Percentiles rank a stretch among this genome's conserved stretches.
Evolutionary conservation across 2,888 invertebrate genomes (phyloP).

Genomic region (Sinhomidia bicolor): DNA sequence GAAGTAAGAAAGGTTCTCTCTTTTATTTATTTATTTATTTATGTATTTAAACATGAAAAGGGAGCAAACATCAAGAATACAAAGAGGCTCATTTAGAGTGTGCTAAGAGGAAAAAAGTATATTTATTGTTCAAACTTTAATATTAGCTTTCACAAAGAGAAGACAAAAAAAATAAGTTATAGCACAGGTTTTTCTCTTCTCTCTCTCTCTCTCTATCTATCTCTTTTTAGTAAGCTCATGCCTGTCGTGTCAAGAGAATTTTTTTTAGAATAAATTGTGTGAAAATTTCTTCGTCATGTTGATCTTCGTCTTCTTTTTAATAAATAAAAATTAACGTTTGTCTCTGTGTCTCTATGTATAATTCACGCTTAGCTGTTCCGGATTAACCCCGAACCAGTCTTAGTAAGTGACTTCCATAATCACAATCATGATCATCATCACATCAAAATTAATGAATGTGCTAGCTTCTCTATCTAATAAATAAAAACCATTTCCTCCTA

Average conservation of each 20-base stretch:
- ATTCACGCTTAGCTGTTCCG: slow-evolving; percentile 92
- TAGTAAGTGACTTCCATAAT: slow-evolving; percentile 91
- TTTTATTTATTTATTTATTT: slow-evolving; percentile 62
- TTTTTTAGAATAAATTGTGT: slow-evolving; percentile 43
- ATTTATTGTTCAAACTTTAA: slow-evolving; percentile 53
- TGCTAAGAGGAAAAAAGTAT: slow-evolving; percentile 20
- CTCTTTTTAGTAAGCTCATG: background rate
- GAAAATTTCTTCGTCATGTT: slow-evolving; percentile 46
- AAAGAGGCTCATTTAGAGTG: slow-evolving; percentile 58
- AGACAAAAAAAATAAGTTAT: slow-evolving; percentile 2
- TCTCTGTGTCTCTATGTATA: slow-evolving; percentile 67
- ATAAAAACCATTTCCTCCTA: slow-evolving; percentile 21
- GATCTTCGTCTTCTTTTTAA: slow-evolving; percentile 44
- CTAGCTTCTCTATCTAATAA: slow-evolving; percentile 50
- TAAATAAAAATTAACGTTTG: slow-evolving; percentile 69
- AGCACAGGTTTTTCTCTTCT: background rate
- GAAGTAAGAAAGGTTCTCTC: slow-evolving; percentile 44
- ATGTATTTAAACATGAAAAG: slow-evolving; percentile 60
- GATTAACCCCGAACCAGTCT: slow-evolving; percentile 98
- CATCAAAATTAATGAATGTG: slow-evolving; percentile 80
- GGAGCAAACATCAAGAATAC: slow-evolving; percentile 57
- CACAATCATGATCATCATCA: slow-evolving; percentile 80
- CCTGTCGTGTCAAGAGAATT: background rate
- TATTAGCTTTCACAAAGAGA: slow-evolving; percentile 35
- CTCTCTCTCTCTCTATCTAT: background rate